Conservation (phyloP, 2,113 vertebrate species). For the Hiodon alosoides region DNA sequence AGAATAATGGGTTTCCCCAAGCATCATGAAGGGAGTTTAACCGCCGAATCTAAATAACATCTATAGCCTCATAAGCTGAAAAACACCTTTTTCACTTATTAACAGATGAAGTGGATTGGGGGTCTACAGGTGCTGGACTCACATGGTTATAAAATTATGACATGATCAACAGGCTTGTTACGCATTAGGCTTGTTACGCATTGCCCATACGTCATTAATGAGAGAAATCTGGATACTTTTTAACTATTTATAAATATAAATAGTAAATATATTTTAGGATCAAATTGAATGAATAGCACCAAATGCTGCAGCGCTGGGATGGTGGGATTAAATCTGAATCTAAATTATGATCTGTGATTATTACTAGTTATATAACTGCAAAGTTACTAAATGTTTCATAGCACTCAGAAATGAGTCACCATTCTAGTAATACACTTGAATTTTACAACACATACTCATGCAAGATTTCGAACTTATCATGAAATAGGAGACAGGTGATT, state of each 20-base stretch:
- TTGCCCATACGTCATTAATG: too few species aligned
- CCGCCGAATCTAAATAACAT: not conserved
- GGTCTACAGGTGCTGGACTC: too few species aligned
- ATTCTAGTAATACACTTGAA: not conserved
- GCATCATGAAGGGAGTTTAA: not conserved
- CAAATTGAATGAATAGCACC: too few species aligned
- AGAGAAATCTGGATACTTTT: too few species aligned
- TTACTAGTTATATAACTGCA: not conserved
- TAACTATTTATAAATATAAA: too few species aligned
- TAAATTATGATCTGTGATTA: not conserved
- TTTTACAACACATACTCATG: not conserved
- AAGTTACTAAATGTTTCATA: not conserved
- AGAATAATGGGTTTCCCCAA: not conserved
- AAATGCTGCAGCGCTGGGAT: too few species aligned
- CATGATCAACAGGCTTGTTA: too few species aligned
- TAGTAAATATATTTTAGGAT: too few species aligned
- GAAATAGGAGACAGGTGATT: not conserved
- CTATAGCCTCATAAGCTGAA: not conserved
- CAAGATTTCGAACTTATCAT: not conserved
- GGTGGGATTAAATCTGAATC: too few species aligned
- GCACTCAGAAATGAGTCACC: slow-evolving; percentile 8
- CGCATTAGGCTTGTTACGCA: too few species aligned
- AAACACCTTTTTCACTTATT: not conserved
- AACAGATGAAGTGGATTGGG: slow-evolving; percentile 9
- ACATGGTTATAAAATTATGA: too few species aligned